Evolutionary conservation across 2,888 invertebrate species (phyloP), one percentile per base, ranked within the genome.

Genomic region (Sphecodes monilicornis): DNA sequence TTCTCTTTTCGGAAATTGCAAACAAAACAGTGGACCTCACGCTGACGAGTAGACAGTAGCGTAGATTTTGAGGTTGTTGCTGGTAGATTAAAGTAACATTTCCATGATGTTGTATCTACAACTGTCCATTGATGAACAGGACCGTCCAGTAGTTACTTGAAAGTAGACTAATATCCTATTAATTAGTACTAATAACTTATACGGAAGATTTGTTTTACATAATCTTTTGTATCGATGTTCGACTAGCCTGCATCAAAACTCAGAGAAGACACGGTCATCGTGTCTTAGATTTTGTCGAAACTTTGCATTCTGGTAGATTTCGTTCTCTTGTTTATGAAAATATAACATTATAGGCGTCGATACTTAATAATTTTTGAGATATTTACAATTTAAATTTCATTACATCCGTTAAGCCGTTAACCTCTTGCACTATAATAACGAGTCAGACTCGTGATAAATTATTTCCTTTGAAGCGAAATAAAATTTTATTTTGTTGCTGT

Each of bases 21-120:
- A 60, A 60, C 54, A 76, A 90, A 90, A 89, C 90, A 90, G 90
- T 90, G 89, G 90, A 90, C 90, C 75, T 90, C 80, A 86, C 83
- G 60, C 74, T 71, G 43, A 70, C 68, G 6, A 36, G 39, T 68
- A 68, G 39, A 60, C 29, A 3, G 68, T 13, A 66, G 66, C 36
- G 78, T 89, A 73, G 43, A 78, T 36, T 18, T 60, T 74, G 43
- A 69, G 41, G 22, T 69, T 69, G 39, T 29, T 74, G 68, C 78
- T 71, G 79, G 50, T 79, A 84, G 50, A 85, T 89, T 89, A 82
- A 84, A 76, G n/a, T 64, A 8, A 68, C 68, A 39, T 68, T 41
- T 57, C 60, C 76, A 74, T 60, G 32, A 36, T 73, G 66, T 75
- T 68, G 70, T 41, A 18, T 43, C 36, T 60, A 57, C 32, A 89